Base-by-base conservation (phyloP, 2,113 vertebrate species). In the Channa argus region DNA sequence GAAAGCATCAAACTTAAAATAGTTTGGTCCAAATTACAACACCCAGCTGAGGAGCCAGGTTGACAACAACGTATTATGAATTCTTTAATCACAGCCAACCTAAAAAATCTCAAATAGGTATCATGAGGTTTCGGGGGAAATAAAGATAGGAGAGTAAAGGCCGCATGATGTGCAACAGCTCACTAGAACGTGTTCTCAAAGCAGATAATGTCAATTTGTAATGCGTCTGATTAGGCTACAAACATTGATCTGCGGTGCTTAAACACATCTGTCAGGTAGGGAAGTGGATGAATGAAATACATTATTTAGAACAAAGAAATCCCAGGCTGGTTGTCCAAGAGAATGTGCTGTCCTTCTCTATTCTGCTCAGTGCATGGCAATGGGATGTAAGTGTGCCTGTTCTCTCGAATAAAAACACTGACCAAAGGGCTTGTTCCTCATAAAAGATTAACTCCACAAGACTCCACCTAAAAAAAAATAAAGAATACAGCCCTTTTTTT, bases 371-470 rank as follows among this genome's bases (percentile, higher is more conserved):
- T 63, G 45, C 38, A 71, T 5, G 53, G 51, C 49, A 69, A 59
- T 13, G 34, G 4, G 41, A 60, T n/a, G 15, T 12, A 71, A 65
- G 38, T 13, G 50, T 50, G 67, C 52, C 49, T 37, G 3, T 72
- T 62, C 11, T 52, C 34, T 69, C 15, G 41, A 71, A 69, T 63
- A 78, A 71, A 41, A 74, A 73, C 72, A 62, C 70, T 13, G 66
- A 70, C 86, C 80, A 65, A 50, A 70, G 67, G 55, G 63, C 63
- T 85, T 65, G 69, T 83, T 81, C 46, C 62, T 87, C 53, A 82
- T 88, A 15, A 88, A 89, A 80, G 80, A 86, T 85, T 86, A 44
- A 88, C 45, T 43, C n/a, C 55, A 60, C 38, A 58, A 41, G 63
- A 79, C 81, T 46, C n/a, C 36, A 44, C 52, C 75, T 50, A 9